Base-by-base conservation (phyloP, 92 coral and sea anemone genomes). In the Meandrina meandrites region DNA sequence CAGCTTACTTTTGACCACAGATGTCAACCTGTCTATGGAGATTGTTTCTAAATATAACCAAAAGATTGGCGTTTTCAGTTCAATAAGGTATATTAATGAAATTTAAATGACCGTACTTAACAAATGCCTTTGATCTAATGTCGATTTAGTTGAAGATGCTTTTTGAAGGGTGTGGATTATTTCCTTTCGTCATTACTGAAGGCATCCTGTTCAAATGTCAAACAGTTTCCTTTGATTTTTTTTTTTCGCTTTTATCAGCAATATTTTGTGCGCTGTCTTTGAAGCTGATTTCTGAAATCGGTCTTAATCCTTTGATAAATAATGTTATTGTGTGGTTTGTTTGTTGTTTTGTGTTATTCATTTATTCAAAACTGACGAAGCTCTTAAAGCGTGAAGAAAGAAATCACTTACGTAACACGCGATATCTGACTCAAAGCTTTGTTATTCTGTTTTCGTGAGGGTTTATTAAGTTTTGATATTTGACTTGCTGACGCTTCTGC, bases 1-100 rank as follows among this genome's bases (percentile, higher is more conserved):
- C 72, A 16, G 3, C 18, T 32, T 45, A 35, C 37, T 34, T 40
- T 74, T 84, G 80, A 57, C 57, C 80, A 7, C 87, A 84, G 45
- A 54, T 84, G 80, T 57, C 71, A 18, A 11, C 37, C 48, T 54
- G 8, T 84, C 72, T 57, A 28, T n/a, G 24, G 80, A 72, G 8
- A 60, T 56, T n/a, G 54, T 17, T 36, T 27, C 53, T 56, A 73
- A 56, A 84, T 53, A 47, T 36, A 84, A 40, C 80, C 8, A 5
- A 37, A 37, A 28, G 32, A 82, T 69, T 54, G 54, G 22, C 79
- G 60, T 53, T 53, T 83, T 72, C 68, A 51, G 28, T 30, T 78
- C 67, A 31, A 53, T 10, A 7, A 68, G 67, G 11, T 28, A 13
- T 4, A 35, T 72, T 17, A 81, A 51, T 71, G 51, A 54, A 2